Evolutionary conservation across 2,888 invertebrate genomes (phyloP).

Genomic region (Scaptomyza tumidula): DNA sequence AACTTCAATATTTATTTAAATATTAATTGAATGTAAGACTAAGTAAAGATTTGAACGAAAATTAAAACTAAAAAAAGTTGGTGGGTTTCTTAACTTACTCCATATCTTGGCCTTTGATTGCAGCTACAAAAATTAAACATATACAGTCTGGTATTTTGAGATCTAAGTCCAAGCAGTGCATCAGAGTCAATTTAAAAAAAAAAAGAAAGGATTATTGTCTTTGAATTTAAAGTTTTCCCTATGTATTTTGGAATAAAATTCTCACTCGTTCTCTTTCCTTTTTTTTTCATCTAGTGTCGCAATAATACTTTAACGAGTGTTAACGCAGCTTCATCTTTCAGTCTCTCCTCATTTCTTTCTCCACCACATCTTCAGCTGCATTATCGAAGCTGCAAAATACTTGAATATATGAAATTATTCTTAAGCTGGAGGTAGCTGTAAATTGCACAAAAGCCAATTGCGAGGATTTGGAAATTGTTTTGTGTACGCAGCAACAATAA

Average conservation of each 20-base stretch:
- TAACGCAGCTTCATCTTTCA: background rate
- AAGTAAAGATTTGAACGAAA: too few species aligned
- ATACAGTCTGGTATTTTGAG: too few species aligned
- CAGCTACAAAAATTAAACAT: too few species aligned
- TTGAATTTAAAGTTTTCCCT: background rate
- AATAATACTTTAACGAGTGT: background rate
- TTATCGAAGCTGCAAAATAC: conserved; percentile 42
- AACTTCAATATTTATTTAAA: background rate
- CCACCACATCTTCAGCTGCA: background rate
- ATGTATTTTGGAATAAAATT: background rate
- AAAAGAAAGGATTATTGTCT: background rate
- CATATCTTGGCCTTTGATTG: too few species aligned
- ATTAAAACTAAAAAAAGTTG: too few species aligned
- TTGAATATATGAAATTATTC: conserved; percentile 67
- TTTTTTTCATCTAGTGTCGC: background rate
- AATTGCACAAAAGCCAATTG: conserved; percentile 75
- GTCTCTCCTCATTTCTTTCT: background rate
- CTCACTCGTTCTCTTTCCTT: background rate
- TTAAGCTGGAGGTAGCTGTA: conserved; percentile 67
- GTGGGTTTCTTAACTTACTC: too few species aligned
- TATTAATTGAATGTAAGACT: background rate
- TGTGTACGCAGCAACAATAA: conserved; percentile 45
- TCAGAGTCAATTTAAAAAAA: background rate
- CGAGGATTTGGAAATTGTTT: conserved; percentile 72
- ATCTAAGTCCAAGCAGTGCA: too few species aligned